Base-by-base conservation (phyloP, 2,113 vertebrate species). In the Cyrtonyx montezumae region DNA sequence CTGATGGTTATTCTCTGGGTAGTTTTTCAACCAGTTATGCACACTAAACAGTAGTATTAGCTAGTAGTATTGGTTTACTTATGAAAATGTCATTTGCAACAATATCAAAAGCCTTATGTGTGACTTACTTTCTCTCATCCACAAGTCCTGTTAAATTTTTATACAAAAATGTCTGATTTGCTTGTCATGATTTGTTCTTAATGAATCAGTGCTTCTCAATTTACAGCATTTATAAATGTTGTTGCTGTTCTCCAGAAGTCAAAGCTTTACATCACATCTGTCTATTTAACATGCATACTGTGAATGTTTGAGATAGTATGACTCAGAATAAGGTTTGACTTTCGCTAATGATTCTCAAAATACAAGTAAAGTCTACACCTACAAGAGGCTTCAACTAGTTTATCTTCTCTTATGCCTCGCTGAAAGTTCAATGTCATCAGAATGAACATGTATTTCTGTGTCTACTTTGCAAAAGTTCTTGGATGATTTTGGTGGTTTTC, bases 401-500 rank as follows among this genome's bases (percentile, higher is more conserved):
- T 55, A 28, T 36, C 65, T 65, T 49, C 36, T 75, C 2, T 42
- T n/a, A 28, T 7, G 1, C 23, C 46, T 93, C 79, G 79, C 46
- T 45, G 42, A 32, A 53, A 95, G 79, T 67, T 93, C 84, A 93
- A 95, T 88, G 80, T 94, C 97, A 78, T 43, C 20, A 66, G n/a
- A 68, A 78, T 51, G 43, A 81, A 90, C 88, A 9, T 7, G 11
- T 71, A 45, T 58, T 70, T 63, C 15, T 84, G 28, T 74, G 53
- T 68, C 70, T 48, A 91, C 75, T 75, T 87, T 73, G 22, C 13
- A 65, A 93, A 81, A 79, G 23, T 78, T 95, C 43, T 59, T 82
- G 34, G 16, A 88, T 81, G 63, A 21, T 93, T 95, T 94, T 87
- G 73, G 55, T 53, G 80, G 68, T 95, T 97, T 96, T 96, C 84